Percentiles rank a stretch among this genome's conserved stretches.
These are phyloP conservation scores for Penaeus chinensis DNA, from an alignment of 1,140 invertebrate genomes.

Conservation along the genomic window DNA sequence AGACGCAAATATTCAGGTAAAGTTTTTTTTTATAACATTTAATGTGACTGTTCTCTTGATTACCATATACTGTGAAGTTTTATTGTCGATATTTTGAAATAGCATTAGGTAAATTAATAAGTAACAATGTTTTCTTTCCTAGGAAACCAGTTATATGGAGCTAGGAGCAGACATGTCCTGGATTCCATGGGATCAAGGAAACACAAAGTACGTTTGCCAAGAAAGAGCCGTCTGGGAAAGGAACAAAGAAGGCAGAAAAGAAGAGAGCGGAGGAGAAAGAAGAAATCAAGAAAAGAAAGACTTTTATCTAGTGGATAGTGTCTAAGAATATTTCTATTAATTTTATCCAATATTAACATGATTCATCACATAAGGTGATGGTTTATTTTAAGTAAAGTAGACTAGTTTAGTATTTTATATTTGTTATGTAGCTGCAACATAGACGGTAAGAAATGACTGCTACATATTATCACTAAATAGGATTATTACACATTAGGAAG, in stretches of 20 bases:
- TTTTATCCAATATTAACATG: too few species aligned
- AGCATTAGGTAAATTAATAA: background rate
- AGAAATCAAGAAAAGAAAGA: slow-evolving; percentile 39
- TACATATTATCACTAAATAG: too few species aligned
- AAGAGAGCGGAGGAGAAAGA: slow-evolving; percentile 47
- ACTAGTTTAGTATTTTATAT: slow-evolving; percentile 9
- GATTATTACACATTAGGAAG: too few species aligned
- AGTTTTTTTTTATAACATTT: background rate
- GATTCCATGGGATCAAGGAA: slow-evolving; percentile 14
- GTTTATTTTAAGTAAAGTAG: background rate
- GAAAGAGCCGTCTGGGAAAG: slow-evolving; percentile 37
- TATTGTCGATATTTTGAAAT: background rate
- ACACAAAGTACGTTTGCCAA: slow-evolving; percentile 18
- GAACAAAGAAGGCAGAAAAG: slow-evolving; percentile 32
- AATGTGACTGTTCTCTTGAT: background rate
- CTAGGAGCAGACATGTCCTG: slow-evolving; percentile 10
- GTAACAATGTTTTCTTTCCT: background rate
- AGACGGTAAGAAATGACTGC: too few species aligned
- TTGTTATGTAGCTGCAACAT: background rate
- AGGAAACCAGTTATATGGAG: slow-evolving; percentile 41
- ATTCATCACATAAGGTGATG: too few species aligned
- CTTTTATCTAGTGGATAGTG: slow-evolving; percentile 16
- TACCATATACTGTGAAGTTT: background rate
- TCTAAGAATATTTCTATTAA: background rate
- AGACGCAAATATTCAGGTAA: slow-evolving; percentile 51